Evolutionary conservation across 2,797 vertebrate species (phyloP).

Genomic region (Sparidentex hasta): DNA sequence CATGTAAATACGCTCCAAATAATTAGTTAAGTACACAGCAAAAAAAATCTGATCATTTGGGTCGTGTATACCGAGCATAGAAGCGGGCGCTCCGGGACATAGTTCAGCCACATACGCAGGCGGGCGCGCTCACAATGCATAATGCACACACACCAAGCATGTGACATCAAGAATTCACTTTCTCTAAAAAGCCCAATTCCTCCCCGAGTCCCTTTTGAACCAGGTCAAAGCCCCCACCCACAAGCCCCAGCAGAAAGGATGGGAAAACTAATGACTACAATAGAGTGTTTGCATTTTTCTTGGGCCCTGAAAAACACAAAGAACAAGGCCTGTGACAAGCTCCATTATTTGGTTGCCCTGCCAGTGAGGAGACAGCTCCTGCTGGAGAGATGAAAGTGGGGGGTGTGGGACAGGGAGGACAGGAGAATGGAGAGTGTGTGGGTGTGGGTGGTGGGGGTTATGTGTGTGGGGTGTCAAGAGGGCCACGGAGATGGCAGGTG

Average conservation of each 20-base stretch:
- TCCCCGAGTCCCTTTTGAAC: conserved; percentile 89
- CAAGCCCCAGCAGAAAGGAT: conserved; percentile 91
- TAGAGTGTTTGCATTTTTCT: conserved; percentile 97
- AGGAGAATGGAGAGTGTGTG: conserved; percentile 76
- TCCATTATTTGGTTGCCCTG: conserved; percentile 98
- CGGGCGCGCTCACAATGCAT: conserved; percentile 68
- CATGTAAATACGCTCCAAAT: conserved; percentile 94
- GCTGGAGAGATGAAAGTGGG: conserved; percentile 90
- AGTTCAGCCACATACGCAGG: conserved; percentile 49
- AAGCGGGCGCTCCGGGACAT: conserved; percentile 30
- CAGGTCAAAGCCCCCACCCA: conserved; percentile 91
- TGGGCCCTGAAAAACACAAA: conserved; percentile 91
- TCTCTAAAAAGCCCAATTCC: conserved; percentile 89
- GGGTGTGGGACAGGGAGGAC: conserved; percentile 76
- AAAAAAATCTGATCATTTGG: conserved; percentile 7
- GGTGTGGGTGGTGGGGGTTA: conserved; percentile 81
- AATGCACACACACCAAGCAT: conserved; percentile 84
- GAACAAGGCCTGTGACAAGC: conserved; percentile 99
- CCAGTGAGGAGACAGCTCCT: conserved; percentile 94
- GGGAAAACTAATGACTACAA: conserved; percentile 99
- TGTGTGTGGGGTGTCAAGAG: conserved; percentile 93
- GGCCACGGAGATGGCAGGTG: conserved; percentile 95
- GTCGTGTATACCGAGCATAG: conserved; percentile 1
- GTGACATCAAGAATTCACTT: conserved; percentile 90
- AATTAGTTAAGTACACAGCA: conserved; percentile 76